A percentile compares a stretch with the other conserved stretches of the same genome.
These are phyloP conservation scores for Helicoverpa zea DNA, from an alignment of 1,140 invertebrate genomes.

Conservation along the genomic window DNA sequence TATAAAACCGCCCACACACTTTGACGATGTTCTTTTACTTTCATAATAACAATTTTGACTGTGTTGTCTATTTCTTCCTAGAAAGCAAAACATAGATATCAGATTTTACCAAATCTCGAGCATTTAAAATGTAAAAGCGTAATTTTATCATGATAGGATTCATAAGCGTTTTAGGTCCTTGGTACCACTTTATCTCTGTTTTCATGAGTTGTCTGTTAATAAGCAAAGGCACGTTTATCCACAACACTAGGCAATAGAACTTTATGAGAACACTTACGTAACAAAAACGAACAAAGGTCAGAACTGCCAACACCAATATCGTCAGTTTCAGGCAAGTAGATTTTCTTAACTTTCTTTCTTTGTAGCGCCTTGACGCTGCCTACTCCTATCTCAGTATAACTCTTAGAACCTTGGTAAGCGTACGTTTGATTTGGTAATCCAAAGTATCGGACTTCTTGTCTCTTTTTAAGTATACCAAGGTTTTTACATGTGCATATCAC, in stretches of 20 bases:
- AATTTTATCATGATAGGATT: not conserved
- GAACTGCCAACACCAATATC: slow-evolving; percentile 68
- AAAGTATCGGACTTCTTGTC: slow-evolving; percentile 57
- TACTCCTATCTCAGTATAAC: slow-evolving; percentile 66
- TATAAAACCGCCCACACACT: slow-evolving; percentile 66
- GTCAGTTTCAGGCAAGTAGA: slow-evolving; percentile 70
- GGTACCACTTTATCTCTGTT: too few relatives aligned
- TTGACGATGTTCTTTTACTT: slow-evolving; percentile 67
- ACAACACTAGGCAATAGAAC: too few relatives aligned
- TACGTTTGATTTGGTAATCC: slow-evolving; percentile 59
- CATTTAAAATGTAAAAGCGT: not conserved
- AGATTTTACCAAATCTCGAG: not conserved
- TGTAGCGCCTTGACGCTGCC: slow-evolving; percentile 64
- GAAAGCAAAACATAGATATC: slow-evolving; percentile 45
- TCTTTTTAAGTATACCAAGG: slow-evolving; percentile 35
- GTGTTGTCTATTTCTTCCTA: slow-evolving; percentile 54
- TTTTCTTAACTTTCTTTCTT: slow-evolving; percentile 63
- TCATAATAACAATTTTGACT: slow-evolving; percentile 54
- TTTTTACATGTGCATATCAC: slow-evolving; percentile 65
- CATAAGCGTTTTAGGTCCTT: too few relatives aligned
- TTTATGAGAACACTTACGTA: slow-evolving; percentile 57
- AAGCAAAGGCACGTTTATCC: too few relatives aligned
- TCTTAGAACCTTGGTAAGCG: slow-evolving; percentile 59
- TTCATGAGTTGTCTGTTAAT: too few relatives aligned
- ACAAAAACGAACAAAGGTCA: slow-evolving; percentile 53